phyloP scores from a whole-genome alignment of 2,797 vertebrate genomes.

The Jordanella pulchra region DNA sequence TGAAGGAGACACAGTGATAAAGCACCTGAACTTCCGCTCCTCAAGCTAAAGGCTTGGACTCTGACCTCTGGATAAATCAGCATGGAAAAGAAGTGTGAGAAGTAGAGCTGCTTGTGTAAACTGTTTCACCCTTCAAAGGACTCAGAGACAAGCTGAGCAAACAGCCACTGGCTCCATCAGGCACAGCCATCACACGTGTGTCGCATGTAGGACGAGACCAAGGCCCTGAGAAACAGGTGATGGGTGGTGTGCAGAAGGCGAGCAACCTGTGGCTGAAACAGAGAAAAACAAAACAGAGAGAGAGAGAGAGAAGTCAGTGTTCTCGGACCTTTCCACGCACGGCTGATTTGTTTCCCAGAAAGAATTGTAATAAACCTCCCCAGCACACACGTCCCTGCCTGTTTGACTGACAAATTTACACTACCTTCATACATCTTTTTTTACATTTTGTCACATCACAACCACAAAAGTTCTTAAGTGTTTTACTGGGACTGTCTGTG shows the following conservation, averaged over 20 bases:
- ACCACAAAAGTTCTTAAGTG: not conserved
- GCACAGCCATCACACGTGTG: conserved; percentile 16
- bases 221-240: conserved; percentile 78
- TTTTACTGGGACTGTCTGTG: not conserved
- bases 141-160: conserved; percentile 72
- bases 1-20: conserved; percentile 9
- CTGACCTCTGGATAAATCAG: conserved; percentile 22
- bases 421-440: not conserved
- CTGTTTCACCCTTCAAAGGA: conserved; percentile 58
- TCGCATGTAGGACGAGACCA: conserved; percentile 32
- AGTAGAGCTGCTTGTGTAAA: conserved; percentile 76
- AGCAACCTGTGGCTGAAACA: conserved; percentile 79
- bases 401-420: not conserved
- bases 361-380: conserved; percentile 18
- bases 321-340: conserved; percentile 54
- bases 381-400: not conserved
- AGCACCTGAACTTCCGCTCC: not conserved
- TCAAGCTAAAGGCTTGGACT: conserved; percentile 35
- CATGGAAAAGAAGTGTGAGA: conserved; percentile 61
- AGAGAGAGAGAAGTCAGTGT: conserved; percentile 11
- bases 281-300: conserved; percentile 62
- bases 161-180: conserved; percentile 41
- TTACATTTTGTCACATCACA: not conserved
- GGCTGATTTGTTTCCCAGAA: conserved; percentile 66
- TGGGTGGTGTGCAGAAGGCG: conserved; percentile 17